A percentile compares a stretch with the other conserved stretches of the same genome.
Evolutionary conservation across 2,888 invertebrate species (phyloP).

Genomic region (Spatulosminthurus flaviceps): DNA sequence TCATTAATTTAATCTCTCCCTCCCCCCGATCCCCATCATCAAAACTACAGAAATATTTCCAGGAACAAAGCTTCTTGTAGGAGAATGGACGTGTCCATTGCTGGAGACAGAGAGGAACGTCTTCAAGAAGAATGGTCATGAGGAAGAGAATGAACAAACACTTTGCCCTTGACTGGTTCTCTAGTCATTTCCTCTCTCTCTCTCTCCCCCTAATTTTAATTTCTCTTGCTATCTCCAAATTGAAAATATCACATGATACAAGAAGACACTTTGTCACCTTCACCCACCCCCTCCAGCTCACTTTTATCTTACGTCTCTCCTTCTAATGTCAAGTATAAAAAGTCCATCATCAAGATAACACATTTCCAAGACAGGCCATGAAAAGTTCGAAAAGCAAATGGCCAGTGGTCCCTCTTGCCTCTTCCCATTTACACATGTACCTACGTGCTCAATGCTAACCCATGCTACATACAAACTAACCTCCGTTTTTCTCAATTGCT

Average conservation of each 20-base stretch:
- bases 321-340: slow-evolving; percentile 8
- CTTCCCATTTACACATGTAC: too few species aligned
- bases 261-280: slow-evolving; percentile 34
- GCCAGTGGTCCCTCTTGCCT: neutral
- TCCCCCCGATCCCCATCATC: slow-evolving; percentile 14
- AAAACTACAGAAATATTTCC: slow-evolving; percentile 3
- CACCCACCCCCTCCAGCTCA: neutral
- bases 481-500: too few species aligned
- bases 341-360: slow-evolving; percentile 8
- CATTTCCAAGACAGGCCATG: neutral
- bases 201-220: slow-evolving; percentile 20
- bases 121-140: neutral
- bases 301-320: neutral
- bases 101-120: too few species aligned
- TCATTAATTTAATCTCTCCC: slow-evolving; percentile 53
- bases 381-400: neutral
- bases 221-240: slow-evolving; percentile 25
- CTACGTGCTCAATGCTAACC: too few species aligned
- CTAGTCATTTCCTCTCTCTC: neutral
- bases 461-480: too few species aligned
- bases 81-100: neutral
- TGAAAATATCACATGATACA: slow-evolving; percentile 11
- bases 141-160: neutral
- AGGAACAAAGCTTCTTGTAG: slow-evolving; percentile 19
- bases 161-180: neutral